These are phyloP conservation scores for Archips crataeganus DNA, from an alignment of 2,888 invertebrate species.

Conservation along the genomic window DNA sequence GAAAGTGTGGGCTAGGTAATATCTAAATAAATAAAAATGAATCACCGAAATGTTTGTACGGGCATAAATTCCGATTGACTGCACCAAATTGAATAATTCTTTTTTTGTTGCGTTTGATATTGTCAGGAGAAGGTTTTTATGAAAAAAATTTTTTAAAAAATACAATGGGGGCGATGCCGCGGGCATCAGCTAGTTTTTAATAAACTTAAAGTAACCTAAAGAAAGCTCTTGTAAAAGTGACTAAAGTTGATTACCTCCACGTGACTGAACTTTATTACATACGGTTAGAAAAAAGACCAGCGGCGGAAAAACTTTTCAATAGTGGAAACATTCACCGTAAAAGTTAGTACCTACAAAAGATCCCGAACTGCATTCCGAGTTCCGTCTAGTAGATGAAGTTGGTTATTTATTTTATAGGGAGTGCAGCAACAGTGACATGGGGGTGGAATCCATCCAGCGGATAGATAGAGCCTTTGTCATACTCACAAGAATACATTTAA, in stretches of 20 bases:
- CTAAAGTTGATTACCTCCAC: background rate
- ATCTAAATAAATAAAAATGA: too few species aligned
- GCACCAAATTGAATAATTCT: too few species aligned
- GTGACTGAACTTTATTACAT: conserved; percentile 10
- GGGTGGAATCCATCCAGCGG: conserved; percentile 35
- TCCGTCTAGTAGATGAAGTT: conserved; percentile 53
- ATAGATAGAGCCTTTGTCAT: conserved; percentile 6
- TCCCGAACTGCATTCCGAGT: conserved; percentile 49
- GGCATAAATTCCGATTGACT: too few species aligned
- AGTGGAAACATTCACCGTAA: conserved; percentile 47
- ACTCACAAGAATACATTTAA: too few species aligned
- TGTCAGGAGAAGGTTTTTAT: too few species aligned
- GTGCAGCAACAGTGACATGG: conserved; percentile 57
- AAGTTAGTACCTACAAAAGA: conserved; percentile 50
- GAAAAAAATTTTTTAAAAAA: too few species aligned
- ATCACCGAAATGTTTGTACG: too few species aligned
- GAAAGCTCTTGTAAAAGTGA: background rate
- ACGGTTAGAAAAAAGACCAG: conserved; percentile 18
- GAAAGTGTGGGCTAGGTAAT: too few species aligned
- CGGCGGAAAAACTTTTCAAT: conserved; percentile 47
- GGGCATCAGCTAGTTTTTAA: too few species aligned
- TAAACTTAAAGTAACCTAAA: background rate
- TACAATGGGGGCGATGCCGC: too few species aligned
- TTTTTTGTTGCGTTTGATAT: too few species aligned
- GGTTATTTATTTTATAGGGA: conserved; percentile 66